Base-by-base conservation (phyloP, 2,113 vertebrate species). In the Atherinomorus stipes region DNA sequence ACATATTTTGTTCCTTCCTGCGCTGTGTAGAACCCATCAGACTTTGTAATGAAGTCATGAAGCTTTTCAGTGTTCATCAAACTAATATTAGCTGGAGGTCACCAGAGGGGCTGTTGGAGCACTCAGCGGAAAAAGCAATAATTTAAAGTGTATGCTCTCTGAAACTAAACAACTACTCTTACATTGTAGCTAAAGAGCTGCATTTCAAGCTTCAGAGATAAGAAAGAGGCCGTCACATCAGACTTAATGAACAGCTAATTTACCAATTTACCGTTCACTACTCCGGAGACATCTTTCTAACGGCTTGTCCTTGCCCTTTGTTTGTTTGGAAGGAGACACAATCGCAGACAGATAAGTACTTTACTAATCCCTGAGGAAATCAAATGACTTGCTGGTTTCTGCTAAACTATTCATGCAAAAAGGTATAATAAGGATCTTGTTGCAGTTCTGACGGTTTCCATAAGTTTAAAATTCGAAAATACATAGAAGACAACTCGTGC, bases 1-100 rank as follows among this genome's bases (percentile, higher is more conserved):
- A 15, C 8, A 64, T 34, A 47, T 25, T 51, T 50, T 63, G 8
- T 61, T 49, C 3, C 50, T 61, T 54, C 56, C n/a, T 42, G 47
- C 22, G 10, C 66, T 50, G 23, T 61, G 11, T 25, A 23, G 26
- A 67, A 34, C 38, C 59, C 59, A 37, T 54, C 31, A 52, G 58
- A 26, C 44, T n/a, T 11, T 5, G 16, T 15, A 11, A 60, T 23
- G 47, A 53, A 64, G 53, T 18, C 31, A 34, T 34, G 31, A 34
- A 9, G 31, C 40, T 44, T 26, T 57, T 42, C 8, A 38, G 26
- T 53, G 37, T 38, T 57, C 40, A 52, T 67, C 68, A 50, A 51
- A 51, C n/a, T 59, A 26, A 65, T 66, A 63, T 23, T 25, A 54
- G 26, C 62, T 26, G 13, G 40, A 22, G 49, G 54, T 38, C 38